Evolutionary conservation across 2,888 invertebrate genomes (phyloP).

Genomic region (Spilosoma lubricipeda): DNA sequence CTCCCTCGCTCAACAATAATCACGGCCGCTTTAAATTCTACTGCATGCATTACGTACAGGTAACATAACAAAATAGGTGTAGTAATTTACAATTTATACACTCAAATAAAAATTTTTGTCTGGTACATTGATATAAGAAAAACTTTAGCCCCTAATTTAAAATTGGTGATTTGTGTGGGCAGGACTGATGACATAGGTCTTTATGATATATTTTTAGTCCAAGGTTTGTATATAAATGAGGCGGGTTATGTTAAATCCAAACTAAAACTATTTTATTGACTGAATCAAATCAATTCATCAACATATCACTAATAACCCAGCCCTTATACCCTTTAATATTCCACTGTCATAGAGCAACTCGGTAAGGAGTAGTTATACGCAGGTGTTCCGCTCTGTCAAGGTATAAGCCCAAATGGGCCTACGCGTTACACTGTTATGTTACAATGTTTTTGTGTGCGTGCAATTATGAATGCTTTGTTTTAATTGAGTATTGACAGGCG

Average conservation of each 20-base stretch:
- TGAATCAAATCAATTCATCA: background rate
- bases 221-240: background rate
- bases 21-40: slow-evolving; percentile 2
- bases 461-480: no score
- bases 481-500: no score
- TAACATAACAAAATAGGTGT: slow-evolving; percentile 20
- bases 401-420: no score
- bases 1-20: slow-evolving; percentile 22
- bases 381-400: no score
- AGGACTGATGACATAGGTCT: background rate
- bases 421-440: no score
- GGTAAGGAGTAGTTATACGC: no score
- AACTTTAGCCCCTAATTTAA: background rate
- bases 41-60: slow-evolving; percentile 11
- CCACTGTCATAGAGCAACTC: no score
- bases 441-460: no score
- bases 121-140: background rate
- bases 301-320: background rate
- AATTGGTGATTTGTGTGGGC: background rate
- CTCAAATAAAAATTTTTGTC: slow-evolving; percentile 28
- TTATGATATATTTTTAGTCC: background rate
- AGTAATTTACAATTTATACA: slow-evolving; percentile 50
- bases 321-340: background rate
- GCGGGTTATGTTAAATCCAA: background rate
- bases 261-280: background rate